phyloP scores from a whole-genome alignment of 1,140 invertebrate species.

The Halesus radiatus region DNA sequence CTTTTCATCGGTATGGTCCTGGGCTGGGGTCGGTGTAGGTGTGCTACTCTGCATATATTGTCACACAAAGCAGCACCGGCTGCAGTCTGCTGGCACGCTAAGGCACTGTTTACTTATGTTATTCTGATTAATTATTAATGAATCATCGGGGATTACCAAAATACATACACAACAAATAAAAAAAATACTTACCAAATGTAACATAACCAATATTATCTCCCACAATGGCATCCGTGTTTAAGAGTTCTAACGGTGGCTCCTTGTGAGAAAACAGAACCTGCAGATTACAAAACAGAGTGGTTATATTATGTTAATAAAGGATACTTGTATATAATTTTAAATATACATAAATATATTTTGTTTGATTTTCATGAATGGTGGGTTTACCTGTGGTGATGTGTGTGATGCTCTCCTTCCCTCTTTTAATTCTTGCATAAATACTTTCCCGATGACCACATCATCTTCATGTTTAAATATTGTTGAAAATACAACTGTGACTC shows the following conservation, averaged over 20 bases:
- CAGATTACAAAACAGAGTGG: slow-evolving; percentile 48
- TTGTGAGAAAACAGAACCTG: slow-evolving; percentile 92
- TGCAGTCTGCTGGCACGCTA: no score
- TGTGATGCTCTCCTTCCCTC: slow-evolving; percentile 97
- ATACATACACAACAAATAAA: no score
- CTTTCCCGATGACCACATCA: slow-evolving; percentile 98
- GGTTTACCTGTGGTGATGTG: slow-evolving; percentile 86
- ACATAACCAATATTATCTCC: slow-evolving; percentile 99
- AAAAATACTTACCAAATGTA: slow-evolving; percentile 86
- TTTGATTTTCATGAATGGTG: neutral
- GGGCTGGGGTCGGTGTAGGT: no score
- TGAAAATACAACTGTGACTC: slow-evolving; percentile 99
- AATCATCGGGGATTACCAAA: no score
- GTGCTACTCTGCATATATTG: no score
- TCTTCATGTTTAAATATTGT: slow-evolving; percentile 99
- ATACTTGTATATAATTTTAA: neutral
- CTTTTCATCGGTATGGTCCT: no score
- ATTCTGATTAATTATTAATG: no score
- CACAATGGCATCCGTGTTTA: slow-evolving; percentile 92
- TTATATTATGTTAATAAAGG: slow-evolving; percentile 3
- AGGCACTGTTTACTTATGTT: no score
- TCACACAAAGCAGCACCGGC: no score
- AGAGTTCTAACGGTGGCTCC: slow-evolving; percentile 95
- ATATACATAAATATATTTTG: neutral
- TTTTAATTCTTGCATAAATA: slow-evolving; percentile 99